These are phyloP conservation scores for Ornithoptera priamus DNA, from an alignment of 2,888 invertebrate genomes.

Conservation along the genomic window DNA sequence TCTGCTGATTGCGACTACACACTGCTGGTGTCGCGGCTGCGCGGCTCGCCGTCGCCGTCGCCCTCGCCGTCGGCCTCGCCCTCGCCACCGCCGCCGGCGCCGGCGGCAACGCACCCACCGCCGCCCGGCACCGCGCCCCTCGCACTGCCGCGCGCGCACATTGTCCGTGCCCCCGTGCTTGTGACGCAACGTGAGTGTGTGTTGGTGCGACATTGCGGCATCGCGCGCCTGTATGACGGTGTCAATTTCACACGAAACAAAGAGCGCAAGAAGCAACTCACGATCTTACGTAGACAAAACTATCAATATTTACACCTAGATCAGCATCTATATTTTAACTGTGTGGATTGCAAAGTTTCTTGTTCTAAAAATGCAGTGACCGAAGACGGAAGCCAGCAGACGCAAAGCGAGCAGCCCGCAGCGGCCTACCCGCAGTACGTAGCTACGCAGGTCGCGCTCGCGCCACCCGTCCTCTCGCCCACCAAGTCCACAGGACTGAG, in stretches of 20 bases:
- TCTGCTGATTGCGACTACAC: conserved; percentile 93
- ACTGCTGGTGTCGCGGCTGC: conserved; percentile 91
- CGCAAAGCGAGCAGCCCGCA: conserved; percentile 47
- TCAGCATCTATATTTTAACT: no score
- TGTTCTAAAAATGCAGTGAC: no score
- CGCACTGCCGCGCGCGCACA: conserved; percentile 41
- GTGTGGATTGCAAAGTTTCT: no score
- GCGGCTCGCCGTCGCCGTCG: conserved; percentile 74
- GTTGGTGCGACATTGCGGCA: no score
- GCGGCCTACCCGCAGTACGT: conserved; percentile 53
- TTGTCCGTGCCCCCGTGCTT: conserved; percentile 52
- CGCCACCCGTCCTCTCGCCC: conserved; percentile 34
- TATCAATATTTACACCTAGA: no score
- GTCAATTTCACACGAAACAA: neutral
- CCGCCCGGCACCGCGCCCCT: conserved; percentile 52
- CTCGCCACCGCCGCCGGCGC: conserved; percentile 64
- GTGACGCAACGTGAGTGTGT: neutral
- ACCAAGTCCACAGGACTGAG: conserved; percentile 68
- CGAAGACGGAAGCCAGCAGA: no score
- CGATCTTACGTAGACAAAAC: no score
- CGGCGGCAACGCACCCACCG: conserved; percentile 55
- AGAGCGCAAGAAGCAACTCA: no score
- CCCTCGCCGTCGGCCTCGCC: conserved; percentile 59
- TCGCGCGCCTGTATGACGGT: neutral
- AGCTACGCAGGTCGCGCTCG: conserved; percentile 34